Conservation (phyloP, 1,140 invertebrate genomes). For the Berghia stephanieae region DNA sequence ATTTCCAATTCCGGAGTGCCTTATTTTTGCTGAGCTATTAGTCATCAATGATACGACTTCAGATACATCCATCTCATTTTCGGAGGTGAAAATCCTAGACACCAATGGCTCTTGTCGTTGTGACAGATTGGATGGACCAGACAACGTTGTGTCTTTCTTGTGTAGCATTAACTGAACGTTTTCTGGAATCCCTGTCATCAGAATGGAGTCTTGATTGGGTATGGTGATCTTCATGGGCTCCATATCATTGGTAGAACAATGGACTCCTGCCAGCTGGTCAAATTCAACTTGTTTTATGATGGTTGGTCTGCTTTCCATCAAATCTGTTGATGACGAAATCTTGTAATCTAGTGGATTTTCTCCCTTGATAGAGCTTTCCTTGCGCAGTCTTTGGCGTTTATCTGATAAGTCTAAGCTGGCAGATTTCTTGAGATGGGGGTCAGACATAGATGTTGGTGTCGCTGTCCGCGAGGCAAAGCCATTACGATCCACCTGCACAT, state of each 20-base stretch:
- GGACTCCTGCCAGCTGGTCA: slow-evolving; percentile 44
- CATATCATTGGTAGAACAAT: slow-evolving; percentile 48
- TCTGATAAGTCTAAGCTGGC: slow-evolving; percentile 16
- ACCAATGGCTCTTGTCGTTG: slow-evolving; percentile 35
- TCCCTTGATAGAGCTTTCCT: slow-evolving; percentile 31
- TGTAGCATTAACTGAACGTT: slow-evolving; percentile 49
- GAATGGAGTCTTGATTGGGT: slow-evolving; percentile 49
- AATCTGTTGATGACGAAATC: slow-evolving; percentile 32
- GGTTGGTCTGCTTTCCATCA: slow-evolving; percentile 32
- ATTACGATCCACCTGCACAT: slow-evolving; percentile 27
- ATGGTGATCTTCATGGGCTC: slow-evolving; percentile 56
- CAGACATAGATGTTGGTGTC: slow-evolving; percentile 15
- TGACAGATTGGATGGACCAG: no score
- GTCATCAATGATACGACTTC: slow-evolving; percentile 39
- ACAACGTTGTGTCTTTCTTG: slow-evolving; percentile 41
- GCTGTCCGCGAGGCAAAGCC: not conserved
- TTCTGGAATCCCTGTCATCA: slow-evolving; percentile 50
- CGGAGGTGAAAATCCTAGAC: slow-evolving; percentile 47
- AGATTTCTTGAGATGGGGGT: slow-evolving; percentile 21
- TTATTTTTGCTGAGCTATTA: not conserved
- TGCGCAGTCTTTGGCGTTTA: slow-evolving; percentile 21
- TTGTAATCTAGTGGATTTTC: slow-evolving; percentile 30
- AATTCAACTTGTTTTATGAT: slow-evolving; percentile 54
- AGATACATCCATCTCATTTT: slow-evolving; percentile 51
- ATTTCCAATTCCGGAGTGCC: not conserved